These are phyloP conservation scores for Apodemia duryi DNA, from an alignment of 2,888 invertebrate genomes.

Conservation along the genomic window DNA sequence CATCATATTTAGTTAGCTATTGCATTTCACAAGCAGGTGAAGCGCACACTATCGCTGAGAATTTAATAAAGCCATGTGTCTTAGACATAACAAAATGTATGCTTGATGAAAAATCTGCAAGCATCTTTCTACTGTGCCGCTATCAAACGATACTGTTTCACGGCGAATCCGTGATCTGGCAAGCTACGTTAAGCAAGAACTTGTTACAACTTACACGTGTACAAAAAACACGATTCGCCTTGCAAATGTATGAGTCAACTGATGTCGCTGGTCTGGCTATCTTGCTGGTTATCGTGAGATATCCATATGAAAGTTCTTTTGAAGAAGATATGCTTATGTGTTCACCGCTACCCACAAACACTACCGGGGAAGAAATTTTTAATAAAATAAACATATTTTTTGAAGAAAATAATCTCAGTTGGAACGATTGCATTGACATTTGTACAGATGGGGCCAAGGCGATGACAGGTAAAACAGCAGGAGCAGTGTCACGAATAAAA, in stretches of 20 bases:
- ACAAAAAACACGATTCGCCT: slow-evolving; percentile 32
- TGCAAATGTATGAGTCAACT: slow-evolving; percentile 40
- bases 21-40: slow-evolving; percentile 37
- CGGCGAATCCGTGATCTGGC: slow-evolving; percentile 41
- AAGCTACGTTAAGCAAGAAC: slow-evolving; percentile 37
- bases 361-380: slow-evolving; percentile 27
- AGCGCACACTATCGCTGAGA: slow-evolving; percentile 40
- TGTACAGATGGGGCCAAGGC: slow-evolving; percentile 33
- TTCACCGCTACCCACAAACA: slow-evolving; percentile 34
- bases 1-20: slow-evolving; percentile 38
- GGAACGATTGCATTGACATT: slow-evolving; percentile 27
- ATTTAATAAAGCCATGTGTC: slow-evolving; percentile 30
- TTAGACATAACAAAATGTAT: slow-evolving; percentile 30
- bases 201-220: too few species aligned
- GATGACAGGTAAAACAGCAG: slow-evolving; percentile 34
- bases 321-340: slow-evolving; percentile 38
- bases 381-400: too few species aligned
- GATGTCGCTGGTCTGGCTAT: slow-evolving; percentile 35
- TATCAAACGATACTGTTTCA: slow-evolving; percentile 42
- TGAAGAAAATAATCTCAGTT: slow-evolving; percentile 30
- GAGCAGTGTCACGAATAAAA: slow-evolving; percentile 31
- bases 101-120: slow-evolving; percentile 39
- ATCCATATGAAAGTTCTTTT: slow-evolving; percentile 37
- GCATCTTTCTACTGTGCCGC: slow-evolving; percentile 38
- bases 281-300: slow-evolving; percentile 39